phyloP scores from a whole-genome alignment of 2,888 invertebrate genomes.

The Penaeus monodon region DNA sequence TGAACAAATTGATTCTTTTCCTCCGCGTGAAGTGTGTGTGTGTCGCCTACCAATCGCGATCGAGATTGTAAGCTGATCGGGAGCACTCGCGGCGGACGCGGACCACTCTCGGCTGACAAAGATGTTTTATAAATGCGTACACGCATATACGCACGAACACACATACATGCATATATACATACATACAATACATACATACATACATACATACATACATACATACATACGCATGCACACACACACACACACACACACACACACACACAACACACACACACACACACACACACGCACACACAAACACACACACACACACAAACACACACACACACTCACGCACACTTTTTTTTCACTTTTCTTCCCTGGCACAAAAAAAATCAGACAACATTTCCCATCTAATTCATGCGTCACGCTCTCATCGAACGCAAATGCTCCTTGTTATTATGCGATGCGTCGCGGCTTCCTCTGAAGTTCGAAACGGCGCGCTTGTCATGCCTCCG shows the following conservation, averaged over 20 bases:
- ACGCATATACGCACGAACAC: not conserved
- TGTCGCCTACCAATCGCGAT: too few relatives aligned
- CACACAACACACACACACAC: not conserved
- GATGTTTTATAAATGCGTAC: too few relatives aligned
- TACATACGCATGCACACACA: not conserved
- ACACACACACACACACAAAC: slow-evolving; percentile 1
- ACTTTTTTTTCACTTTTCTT: not conserved
- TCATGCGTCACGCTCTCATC: not conserved
- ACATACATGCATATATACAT: not conserved
- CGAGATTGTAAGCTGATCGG: too few relatives aligned
- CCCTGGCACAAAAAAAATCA: not conserved
- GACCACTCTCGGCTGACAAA: too few relatives aligned
- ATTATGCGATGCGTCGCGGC: not conserved
- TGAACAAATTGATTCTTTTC: too few relatives aligned
- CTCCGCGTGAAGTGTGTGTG: too few relatives aligned
- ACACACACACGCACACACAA: slow-evolving; percentile 14
- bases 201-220: not conserved
- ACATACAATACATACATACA: not conserved
- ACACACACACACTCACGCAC: not conserved
- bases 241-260: not conserved
- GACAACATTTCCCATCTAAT: not conserved
- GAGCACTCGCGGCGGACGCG: too few relatives aligned
- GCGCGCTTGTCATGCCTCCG: not conserved
- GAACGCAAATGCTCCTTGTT: not conserved
- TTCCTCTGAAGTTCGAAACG: not conserved